Base-by-base conservation (phyloP, 2,113 vertebrate species). In the mouse (Mus musculus) region DNA sequence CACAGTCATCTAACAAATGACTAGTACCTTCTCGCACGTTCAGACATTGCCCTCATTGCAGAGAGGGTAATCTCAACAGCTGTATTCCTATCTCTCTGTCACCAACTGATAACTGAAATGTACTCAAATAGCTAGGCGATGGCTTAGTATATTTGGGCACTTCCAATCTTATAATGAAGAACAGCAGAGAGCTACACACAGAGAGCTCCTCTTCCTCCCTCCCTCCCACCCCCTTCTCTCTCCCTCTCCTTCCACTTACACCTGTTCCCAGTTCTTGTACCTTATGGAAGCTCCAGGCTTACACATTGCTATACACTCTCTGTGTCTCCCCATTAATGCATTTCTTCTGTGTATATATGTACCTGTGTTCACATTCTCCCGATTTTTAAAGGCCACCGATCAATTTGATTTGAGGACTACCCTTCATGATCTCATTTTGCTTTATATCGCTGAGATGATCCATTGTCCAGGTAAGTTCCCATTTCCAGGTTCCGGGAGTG, bases 301-400 rank as follows among this genome's bases (percentile, higher is more conserved):
- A 72, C 24, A 39, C 14, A 19, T 75, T 86, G 42, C 63, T 86
- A 10, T 67, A 19, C 0, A 33, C 10, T 67, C 0, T 19, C 2
- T 8, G 22, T 8, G 22, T 67, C 3, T 65, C n/a, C 75, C 39
- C 59, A 76, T 24, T 28, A n/a, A 2, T 0, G 0, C 24, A 54
- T 59, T 61, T 3, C 39, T 28, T 30, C 3, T 13, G 16, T 59
- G 67, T 26, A 46, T 7, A 22, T 0, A 7, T 1, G 36, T 72
- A n/a, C 85, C 39, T 69, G 33, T 61, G 86, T 63, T 42, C 19
- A 81, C 4, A 75, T 49, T 10, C 30, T 8, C 28, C 20, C 7
- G 4, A 49, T 39, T 80, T 81, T 2, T 16, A 28, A 91, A 72
- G 67, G 20, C 46, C 8, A 61, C 1, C 1, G 30, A 13, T 76